These are phyloP conservation scores for Heliconius hortense DNA, from an alignment of 2,888 invertebrate species.

Conservation along the genomic window DNA sequence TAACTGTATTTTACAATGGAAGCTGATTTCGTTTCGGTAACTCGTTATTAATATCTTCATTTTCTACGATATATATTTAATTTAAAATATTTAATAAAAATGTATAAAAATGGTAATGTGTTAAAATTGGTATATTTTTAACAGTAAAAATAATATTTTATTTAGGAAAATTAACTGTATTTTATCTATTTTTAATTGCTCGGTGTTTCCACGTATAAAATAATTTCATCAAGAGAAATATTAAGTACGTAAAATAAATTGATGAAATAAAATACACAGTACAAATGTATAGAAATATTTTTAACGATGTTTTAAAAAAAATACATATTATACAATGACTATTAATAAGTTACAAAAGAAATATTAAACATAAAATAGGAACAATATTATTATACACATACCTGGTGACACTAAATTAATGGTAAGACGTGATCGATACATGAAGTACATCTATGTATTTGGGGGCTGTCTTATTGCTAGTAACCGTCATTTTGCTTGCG, in stretches of 20 bases:
- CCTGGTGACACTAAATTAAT: slow-evolving; percentile 9
- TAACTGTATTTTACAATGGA: not conserved
- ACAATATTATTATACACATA: not conserved
- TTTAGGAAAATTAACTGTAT: not conserved
- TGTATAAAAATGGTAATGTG: no score
- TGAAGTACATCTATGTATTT: not conserved
- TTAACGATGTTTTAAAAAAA: not conserved
- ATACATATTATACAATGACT: not conserved
- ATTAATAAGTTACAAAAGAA: not conserved
- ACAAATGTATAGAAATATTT: not conserved
- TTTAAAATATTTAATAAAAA: no score
- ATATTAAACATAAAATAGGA: not conserved
- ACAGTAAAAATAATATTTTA: no score
- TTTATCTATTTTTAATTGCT: not conserved
- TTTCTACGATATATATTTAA: no score
- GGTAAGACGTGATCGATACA: not conserved
- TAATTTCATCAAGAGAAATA: no score
- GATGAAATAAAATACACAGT: not conserved
- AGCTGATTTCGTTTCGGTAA: not conserved
- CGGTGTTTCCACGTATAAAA: not conserved
- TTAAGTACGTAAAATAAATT: no score
- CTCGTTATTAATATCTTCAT: not conserved
- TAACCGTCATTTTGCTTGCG: not conserved
- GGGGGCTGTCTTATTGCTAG: not conserved
- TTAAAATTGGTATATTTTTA: no score